A percentile compares a stretch with the other conserved stretches of the same genome.
These are phyloP conservation scores for Paramormyrops kingsleyae DNA, from an alignment of 2,113 vertebrate genomes.

Conservation along the genomic window DNA sequence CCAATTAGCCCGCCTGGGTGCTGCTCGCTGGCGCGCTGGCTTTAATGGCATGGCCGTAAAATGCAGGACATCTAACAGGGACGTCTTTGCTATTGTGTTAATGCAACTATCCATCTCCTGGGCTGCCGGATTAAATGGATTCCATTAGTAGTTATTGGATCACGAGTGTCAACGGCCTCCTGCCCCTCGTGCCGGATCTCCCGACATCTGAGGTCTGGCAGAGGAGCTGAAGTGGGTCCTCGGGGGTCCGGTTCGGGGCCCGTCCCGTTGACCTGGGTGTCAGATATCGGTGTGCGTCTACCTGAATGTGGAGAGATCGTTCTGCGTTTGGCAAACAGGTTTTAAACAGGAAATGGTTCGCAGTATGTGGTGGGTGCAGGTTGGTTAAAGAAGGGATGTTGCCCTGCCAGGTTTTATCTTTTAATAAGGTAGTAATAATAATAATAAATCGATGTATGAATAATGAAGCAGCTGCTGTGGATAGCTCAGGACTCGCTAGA, in stretches of 20 bases:
- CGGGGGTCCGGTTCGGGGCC: neutral
- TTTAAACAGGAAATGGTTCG: neutral
- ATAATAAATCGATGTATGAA: neutral
- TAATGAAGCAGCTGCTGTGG: neutral
- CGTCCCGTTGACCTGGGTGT: neutral
- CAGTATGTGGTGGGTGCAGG: neutral
- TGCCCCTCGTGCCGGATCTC: neutral
- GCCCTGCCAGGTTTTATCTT: neutral
- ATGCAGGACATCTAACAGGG: constrained; percentile 25
- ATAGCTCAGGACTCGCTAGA: neutral
- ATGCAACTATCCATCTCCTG: constrained; percentile 40
- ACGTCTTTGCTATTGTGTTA: constrained; percentile 28
- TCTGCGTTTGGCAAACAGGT: neutral
- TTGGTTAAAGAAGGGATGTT: neutral
- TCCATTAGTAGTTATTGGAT: constrained; percentile 36
- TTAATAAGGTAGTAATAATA: neutral
- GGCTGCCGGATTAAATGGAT: constrained; percentile 30
- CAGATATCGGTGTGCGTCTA: neutral
- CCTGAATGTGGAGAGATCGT: neutral
- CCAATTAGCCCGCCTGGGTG: constrained; percentile 26
- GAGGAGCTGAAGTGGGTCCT: neutral
- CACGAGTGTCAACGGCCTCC: constrained; percentile 19
- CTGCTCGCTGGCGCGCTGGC: constrained; percentile 8
- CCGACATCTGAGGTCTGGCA: neutral
- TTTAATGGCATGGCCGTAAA: constrained; percentile 31